phyloP scores from a whole-genome alignment of 2,888 invertebrate genomes.

The Limulus polyphemus region DNA sequence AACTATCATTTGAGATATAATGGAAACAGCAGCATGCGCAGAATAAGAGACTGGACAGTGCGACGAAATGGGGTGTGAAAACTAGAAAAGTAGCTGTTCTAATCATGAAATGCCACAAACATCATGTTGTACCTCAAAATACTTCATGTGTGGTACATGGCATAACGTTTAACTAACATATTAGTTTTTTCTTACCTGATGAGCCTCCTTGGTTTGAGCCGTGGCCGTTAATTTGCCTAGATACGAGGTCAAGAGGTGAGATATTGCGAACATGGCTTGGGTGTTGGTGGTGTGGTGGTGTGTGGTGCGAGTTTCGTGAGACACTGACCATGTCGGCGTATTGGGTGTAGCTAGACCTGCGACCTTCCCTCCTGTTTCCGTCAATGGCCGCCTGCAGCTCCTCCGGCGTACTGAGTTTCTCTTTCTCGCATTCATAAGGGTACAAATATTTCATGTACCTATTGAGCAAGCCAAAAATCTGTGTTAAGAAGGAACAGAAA shows the following conservation, averaged over 20 bases:
- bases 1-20: too few relatives aligned
- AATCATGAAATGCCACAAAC: too few relatives aligned
- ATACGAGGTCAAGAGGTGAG: conserved; percentile 60
- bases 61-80: too few relatives aligned
- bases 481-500: too few relatives aligned
- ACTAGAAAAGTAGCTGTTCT: too few relatives aligned
- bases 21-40: too few relatives aligned
- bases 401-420: conserved; percentile 76
- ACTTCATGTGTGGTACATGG: too few relatives aligned
- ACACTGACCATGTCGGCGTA: conserved; percentile 35
- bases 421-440: conserved; percentile 95
- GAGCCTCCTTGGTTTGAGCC: conserved; percentile 29
- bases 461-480: conserved; percentile 23
- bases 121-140: too few relatives aligned
- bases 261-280: conserved; percentile 22
- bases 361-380: conserved; percentile 90
- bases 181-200: conserved; percentile 27
- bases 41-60: too few relatives aligned
- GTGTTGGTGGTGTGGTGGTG: conserved; percentile 17
- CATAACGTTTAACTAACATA: too few relatives aligned
- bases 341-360: conserved; percentile 74
- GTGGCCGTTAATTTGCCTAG: conserved; percentile 43
- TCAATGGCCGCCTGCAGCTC: conserved; percentile 97
- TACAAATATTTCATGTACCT: conserved; percentile 99
- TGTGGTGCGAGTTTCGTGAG: conserved; percentile 15